phyloP scores from a whole-genome alignment of 1,140 invertebrate genomes.

The Drosophila repletoides region DNA sequence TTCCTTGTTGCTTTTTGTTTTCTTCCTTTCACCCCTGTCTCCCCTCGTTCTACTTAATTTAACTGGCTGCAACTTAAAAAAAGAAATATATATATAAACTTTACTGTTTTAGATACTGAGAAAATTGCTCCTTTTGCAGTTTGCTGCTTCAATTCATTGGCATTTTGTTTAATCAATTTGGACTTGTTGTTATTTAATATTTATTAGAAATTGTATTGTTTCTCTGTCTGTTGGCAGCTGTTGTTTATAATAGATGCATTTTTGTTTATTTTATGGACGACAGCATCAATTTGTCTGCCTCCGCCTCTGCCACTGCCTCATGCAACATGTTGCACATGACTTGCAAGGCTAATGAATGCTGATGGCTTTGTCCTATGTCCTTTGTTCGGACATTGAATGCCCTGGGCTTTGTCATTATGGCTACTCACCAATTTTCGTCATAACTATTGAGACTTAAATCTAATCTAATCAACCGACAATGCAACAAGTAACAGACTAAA shows the following conservation, averaged over 20 bases:
- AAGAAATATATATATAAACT: not conserved
- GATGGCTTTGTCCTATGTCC: not conserved
- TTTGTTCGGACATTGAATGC: not conserved
- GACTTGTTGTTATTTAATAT: constrained; percentile 32
- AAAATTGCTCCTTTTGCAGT: not conserved
- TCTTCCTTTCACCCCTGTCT: constrained; percentile 1
- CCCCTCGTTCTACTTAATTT: constrained; percentile 30
- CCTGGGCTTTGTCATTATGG: constrained; percentile 1
- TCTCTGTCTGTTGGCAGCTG: not conserved
- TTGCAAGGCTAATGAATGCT: not conserved
- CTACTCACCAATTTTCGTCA: no score
- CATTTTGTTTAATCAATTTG: constrained; percentile 36
- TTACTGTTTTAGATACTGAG: no score
- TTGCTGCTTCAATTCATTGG: constrained; percentile 7
- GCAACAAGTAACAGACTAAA: constrained; percentile 3
- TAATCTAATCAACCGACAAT: not conserved
- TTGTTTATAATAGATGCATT: not conserved
- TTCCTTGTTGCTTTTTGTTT: no score
- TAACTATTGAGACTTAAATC: not conserved
- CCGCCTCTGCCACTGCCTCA: not conserved
- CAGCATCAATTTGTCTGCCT: not conserved
- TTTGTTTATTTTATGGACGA: constrained; percentile 2
- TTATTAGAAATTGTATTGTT: constrained; percentile 10
- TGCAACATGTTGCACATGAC: constrained; percentile 14
- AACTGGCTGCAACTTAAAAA: not conserved